A percentile compares a stretch with the other conserved stretches of the same genome.
These are phyloP conservation scores for Agapornis canus DNA, from an alignment of 2,797 vertebrate genomes.

Conservation along the genomic window DNA sequence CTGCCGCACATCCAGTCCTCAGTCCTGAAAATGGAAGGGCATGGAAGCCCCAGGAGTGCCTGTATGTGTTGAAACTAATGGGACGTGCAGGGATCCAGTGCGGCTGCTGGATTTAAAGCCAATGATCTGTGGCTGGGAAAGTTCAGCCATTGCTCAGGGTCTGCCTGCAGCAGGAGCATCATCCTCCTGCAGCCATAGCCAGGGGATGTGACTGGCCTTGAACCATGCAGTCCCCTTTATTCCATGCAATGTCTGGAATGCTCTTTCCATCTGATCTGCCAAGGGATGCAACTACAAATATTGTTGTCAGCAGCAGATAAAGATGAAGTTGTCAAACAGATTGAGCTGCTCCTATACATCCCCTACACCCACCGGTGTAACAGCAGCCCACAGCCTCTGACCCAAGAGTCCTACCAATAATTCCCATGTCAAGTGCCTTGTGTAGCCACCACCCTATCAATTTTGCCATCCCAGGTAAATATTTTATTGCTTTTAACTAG, in stretches of 20 bases:
- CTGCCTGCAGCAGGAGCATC: not conserved
- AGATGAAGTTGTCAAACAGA: constrained; percentile 12
- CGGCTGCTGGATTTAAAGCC: accelerated
- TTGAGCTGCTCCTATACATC: not conserved
- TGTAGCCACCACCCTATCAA: accelerated
- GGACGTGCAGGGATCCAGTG: accelerated
- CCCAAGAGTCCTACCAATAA: accelerated
- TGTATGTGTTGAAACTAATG: accelerated
- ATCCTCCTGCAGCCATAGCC: not conserved
- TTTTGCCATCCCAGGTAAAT: not conserved
- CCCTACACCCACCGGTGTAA: accelerated
- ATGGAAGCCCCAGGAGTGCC: accelerated
- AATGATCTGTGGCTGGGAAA: accelerated
- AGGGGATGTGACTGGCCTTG: not conserved
- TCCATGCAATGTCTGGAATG: not conserved
- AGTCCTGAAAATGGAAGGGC: accelerated
- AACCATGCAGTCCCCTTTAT: accelerated
- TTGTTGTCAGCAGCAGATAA: not conserved
- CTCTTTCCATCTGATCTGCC: not conserved
- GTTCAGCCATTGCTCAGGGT: accelerated
- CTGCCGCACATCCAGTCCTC: accelerated
- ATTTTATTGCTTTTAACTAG: not conserved
- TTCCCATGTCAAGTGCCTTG: accelerated
- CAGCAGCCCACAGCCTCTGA: not conserved
- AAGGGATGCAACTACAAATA: constrained; percentile 1